A percentile compares a stretch with the other conserved stretches of the same genome.
These are phyloP conservation scores for Lindbergichthys nudifrons DNA, from an alignment of 2,797 vertebrate genomes.

Conservation along the genomic window DNA sequence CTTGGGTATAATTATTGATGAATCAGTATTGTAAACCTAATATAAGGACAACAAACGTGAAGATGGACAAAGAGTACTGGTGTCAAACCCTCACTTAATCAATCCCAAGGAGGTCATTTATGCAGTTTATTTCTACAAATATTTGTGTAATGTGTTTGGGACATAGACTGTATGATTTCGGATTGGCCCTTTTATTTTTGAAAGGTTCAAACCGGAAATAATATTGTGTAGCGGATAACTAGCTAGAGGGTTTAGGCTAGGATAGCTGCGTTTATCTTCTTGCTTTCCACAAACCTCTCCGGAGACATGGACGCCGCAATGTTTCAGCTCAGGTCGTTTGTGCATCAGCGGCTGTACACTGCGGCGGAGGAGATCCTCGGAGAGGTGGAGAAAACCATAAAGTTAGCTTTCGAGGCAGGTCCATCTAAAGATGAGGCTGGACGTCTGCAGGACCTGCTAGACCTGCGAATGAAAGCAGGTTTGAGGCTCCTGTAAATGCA, in stretches of 20 bases:
- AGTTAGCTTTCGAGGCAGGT: conserved; percentile 37
- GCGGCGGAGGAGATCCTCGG: conserved; percentile 61
- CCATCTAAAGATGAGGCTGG: conserved; percentile 34
- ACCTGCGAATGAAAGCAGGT: conserved; percentile 31
- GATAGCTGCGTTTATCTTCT: not conserved
- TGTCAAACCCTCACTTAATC: too few relatives aligned
- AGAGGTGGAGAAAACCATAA: conserved; percentile 60
- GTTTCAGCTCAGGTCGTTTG: conserved; percentile 51
- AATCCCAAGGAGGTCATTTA: too few relatives aligned
- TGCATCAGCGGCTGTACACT: conserved; percentile 47
- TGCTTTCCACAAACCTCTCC: rapidly evolving
- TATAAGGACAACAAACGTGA: too few relatives aligned
- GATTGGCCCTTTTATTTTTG: too few relatives aligned
- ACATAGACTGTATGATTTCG: too few relatives aligned
- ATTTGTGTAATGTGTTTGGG: too few relatives aligned
- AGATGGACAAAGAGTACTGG: too few relatives aligned
- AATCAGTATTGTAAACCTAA: too few relatives aligned
- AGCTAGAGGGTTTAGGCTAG: not conserved
- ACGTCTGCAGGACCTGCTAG: conserved; percentile 31
- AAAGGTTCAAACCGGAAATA: too few relatives aligned
- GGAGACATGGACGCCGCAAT: conserved; percentile 25
- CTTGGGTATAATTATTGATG: too few relatives aligned
- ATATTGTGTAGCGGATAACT: not conserved
- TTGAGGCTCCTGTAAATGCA: not conserved
- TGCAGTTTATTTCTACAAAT: too few relatives aligned